These are phyloP conservation scores for Mus spretus DNA, from an alignment of 2,797 vertebrate species.

Conservation along the genomic window DNA sequence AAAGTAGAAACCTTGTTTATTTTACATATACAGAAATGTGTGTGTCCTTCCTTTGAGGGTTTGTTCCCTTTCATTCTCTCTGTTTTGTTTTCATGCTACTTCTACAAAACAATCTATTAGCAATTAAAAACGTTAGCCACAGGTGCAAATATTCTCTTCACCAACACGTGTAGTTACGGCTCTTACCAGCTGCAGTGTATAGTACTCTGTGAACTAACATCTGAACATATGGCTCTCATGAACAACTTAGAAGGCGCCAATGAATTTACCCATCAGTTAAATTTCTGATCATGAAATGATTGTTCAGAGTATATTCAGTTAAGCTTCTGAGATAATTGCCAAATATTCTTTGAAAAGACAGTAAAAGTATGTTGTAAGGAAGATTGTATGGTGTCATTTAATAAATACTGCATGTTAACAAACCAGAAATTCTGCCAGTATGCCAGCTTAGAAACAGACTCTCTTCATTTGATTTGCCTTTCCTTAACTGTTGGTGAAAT, in stretches of 20 bases:
- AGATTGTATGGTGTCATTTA: neutral
- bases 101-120: constrained; percentile 18
- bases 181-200: constrained; percentile 5
- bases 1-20: neutral
- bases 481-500: constrained; percentile 43
- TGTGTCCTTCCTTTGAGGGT: neutral
- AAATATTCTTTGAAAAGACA: constrained; percentile 42
- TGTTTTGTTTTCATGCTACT: neutral
- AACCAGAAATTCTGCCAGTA: neutral
- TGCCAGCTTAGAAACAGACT: constrained; percentile 24
- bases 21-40: constrained; percentile 3
- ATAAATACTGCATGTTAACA: neutral
- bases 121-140: neutral
- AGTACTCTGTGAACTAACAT: neutral
- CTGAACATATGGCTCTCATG: neutral
- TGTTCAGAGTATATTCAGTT: constrained; percentile 11
- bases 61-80: neutral
- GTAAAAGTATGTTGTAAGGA: constrained; percentile 48
- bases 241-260: neutral
- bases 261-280: constrained; percentile 2
- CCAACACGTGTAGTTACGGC: neutral
- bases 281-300: constrained; percentile 57
- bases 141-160: constrained; percentile 40
- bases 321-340: constrained; percentile 19
- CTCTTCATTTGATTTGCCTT: constrained; percentile 46